Percentiles rank a stretch among this genome's conserved stretches.
These are phyloP conservation scores for Uropsilus gracilis DNA, from an alignment of 2,113 vertebrate species.

Conservation along the genomic window DNA sequence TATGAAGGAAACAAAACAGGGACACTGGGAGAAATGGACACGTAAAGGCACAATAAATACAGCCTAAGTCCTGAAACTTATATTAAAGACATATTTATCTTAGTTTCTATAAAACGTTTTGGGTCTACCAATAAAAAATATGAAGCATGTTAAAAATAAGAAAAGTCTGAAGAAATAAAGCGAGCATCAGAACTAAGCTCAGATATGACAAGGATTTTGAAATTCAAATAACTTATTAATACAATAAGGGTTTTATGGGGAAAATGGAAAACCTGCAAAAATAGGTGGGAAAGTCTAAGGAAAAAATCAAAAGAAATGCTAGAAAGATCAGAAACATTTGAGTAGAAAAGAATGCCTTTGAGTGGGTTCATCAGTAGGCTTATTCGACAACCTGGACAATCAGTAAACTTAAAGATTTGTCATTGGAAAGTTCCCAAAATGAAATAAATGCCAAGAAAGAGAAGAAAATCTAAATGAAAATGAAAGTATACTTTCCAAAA, in stretches of 20 bases:
- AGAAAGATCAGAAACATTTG: neutral
- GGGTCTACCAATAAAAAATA: neutral
- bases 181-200: neutral
- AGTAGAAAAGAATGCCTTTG: neutral
- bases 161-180: neutral
- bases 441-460: neutral
- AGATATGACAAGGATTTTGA: neutral
- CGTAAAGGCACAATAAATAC: neutral
- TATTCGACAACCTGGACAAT: neutral
- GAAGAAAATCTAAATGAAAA: neutral
- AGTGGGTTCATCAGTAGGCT: neutral
- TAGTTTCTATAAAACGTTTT: neutral
- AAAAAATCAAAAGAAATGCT: neutral
- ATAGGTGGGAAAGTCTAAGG: neutral
- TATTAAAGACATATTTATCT: neutral
- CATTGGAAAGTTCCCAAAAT: neutral
- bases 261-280: neutral
- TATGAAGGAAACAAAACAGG: neutral
- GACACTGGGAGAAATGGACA: neutral
- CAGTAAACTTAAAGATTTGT: neutral
- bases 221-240: neutral
- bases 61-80: neutral
- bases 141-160: neutral
- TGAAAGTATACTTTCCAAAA: neutral
- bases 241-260: neutral